Base-by-base conservation (phyloP, 1,140 invertebrate genomes). In the Elymnias hypermnestra region DNA sequence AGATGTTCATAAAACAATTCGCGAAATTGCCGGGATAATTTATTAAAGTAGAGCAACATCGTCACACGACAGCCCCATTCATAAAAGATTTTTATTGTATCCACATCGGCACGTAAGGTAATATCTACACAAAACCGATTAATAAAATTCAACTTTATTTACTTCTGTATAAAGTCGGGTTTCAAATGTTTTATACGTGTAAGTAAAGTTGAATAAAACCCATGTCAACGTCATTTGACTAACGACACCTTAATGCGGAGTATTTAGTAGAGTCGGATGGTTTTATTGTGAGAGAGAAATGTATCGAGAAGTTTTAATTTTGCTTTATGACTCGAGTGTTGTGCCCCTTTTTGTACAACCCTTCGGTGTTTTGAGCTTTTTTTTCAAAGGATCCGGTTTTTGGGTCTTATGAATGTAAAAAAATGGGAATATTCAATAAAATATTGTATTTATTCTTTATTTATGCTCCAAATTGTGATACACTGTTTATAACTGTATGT, bases 231-330 rank as follows among this genome's bases (percentile, higher is more conserved):
- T 77, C 66, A 72, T 74, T 76, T 65, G 64, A 72, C 70, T 83
- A 83, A 83, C 70, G 77, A 83, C 66, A 79, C 70, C 75, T 78
- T 82, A 78, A 83, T 84, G 57, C 51, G 53, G 47, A 71, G 75
- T 79, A 78, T 79, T 84, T 84, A 84, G 74, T 70, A 59, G 63
- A 56, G 63, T 61, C 54, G 63, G 62, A 77, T 63, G 71, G 66
- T 73, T 70, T 68, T 64, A 79, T 83, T 84, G 77, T 84, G 60
- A 55, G 53, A 40, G 63, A 48, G 75, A 63, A 84, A 82, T 82
- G 81, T 84, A 84, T 75, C 69, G 77, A 67, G 71, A 78, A 82
- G 48, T 82, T 84, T 84, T 84, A 84, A 84, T 84, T 82, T 81
- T 76, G 76, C 64, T 81, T 82, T 76, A 82, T 82, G 73, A 65